These are phyloP conservation scores for Cephus cinctus DNA, from an alignment of 1,140 invertebrate species.

Conservation along the genomic window DNA sequence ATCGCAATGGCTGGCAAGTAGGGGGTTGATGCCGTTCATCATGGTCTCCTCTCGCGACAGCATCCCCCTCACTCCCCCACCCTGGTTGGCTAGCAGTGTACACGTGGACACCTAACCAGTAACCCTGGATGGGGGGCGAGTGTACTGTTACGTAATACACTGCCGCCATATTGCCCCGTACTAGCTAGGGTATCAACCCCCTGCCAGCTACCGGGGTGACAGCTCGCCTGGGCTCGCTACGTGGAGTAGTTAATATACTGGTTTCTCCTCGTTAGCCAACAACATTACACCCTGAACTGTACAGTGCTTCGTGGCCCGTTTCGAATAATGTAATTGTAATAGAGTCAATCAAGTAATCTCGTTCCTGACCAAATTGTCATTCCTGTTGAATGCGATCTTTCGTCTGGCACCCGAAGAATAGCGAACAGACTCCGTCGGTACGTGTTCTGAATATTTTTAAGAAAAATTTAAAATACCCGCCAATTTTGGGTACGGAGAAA, in stretches of 20 bases:
- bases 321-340: conserved; percentile 27
- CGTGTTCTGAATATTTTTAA: too few species aligned
- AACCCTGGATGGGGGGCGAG: conserved; percentile 19
- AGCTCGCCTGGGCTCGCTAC: too few species aligned
- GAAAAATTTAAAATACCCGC: too few species aligned
- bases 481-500: too few species aligned
- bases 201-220: conserved; percentile 17
- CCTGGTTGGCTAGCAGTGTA: conserved; percentile 12
- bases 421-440: too few species aligned
- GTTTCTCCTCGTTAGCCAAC: conserved; percentile 41
- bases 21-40: conserved; percentile 38
- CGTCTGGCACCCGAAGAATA: too few species aligned
- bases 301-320: conserved; percentile 6
- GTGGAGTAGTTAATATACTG: conserved; percentile 39
- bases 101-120: conserved; percentile 16
- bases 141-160: conserved; percentile 39
- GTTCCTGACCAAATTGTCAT: too few species aligned
- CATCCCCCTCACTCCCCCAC: conserved; percentile 5
- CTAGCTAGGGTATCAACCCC: conserved; percentile 25
- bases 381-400: too few species aligned
- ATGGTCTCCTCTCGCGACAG: conserved; percentile 12
- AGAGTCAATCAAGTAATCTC: conserved; percentile 25
- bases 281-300: too few species aligned
- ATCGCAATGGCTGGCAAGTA: conserved; percentile 32
- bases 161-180: conserved; percentile 29